phyloP scores from a whole-genome alignment of 2,797 vertebrate genomes.

The Cossypha dichroa region DNA sequence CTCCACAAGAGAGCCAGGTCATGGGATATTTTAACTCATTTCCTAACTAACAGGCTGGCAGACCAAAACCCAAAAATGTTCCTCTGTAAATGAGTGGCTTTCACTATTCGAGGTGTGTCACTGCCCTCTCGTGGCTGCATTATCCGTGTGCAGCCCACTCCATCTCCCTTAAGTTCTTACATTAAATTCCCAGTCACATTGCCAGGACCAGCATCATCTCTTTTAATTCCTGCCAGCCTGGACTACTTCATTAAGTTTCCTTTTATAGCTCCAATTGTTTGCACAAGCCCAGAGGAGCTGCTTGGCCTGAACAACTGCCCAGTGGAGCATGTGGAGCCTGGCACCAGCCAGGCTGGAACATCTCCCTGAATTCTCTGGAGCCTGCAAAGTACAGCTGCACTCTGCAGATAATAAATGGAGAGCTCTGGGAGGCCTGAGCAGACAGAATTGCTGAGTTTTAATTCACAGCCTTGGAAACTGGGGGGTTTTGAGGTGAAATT shows the following conservation, averaged over 20 bases:
- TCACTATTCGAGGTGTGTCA: not conserved
- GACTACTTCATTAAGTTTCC: not conserved
- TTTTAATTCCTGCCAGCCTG: not conserved
- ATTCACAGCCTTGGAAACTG: not conserved
- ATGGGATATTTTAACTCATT: not conserved
- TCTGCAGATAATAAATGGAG: not conserved
- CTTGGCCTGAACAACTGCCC: not conserved
- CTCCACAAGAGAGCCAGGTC: not conserved
- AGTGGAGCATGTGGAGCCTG: not conserved
- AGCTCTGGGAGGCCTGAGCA: not conserved
- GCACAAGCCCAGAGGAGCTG: not conserved
- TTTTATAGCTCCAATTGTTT: not conserved
- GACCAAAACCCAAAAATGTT: not conserved
- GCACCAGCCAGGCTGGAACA: not conserved
- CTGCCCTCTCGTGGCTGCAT: constrained; percentile 62
- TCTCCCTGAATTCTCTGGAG: not conserved
- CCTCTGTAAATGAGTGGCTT: not conserved
- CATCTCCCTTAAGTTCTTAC: not conserved
- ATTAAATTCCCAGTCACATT: not conserved
- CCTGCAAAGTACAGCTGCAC: not conserved
- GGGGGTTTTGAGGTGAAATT: not conserved
- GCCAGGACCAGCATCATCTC: not conserved
- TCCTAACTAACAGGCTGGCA: not conserved
- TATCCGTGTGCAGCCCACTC: not conserved
- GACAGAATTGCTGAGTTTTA: not conserved